Base-by-base conservation (phyloP, 1,140 invertebrate species). In the Apis dorsata region DNA sequence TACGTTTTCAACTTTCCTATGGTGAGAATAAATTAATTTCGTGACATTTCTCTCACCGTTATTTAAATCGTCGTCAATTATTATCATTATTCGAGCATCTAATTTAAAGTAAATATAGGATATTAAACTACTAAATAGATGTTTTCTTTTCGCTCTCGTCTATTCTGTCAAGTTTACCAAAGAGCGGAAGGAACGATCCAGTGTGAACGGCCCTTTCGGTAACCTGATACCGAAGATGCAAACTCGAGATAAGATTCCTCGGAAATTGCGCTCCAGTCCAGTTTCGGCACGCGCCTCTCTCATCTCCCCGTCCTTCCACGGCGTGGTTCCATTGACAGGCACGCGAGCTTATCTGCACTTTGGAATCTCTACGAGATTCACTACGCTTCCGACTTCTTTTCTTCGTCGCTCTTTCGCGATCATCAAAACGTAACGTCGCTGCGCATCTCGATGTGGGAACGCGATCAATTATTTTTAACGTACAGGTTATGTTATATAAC, bases 251-350 rank as follows among this genome's bases (percentile, higher is more conserved):
- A 92, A 92, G 90, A 85, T 89, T 83, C 83, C 62, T 83, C 83
- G 75, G 53, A 75, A 83, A 90, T 88, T 86, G 84, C 82, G 44
- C 76, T 85, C 83, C 85, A 85, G 88, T 90, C 88, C 87, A 91
- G 88, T 92, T 92, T 92, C 90, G 92, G 92, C 92, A 92, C 92
- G 92, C 89, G 92, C 91, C 92, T 90, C 84, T 86, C 84, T 59
- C 73, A 82, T 78, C 55, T 63, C 74, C 49, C 8, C 12, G n/a
- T n/a, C 44, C 51, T 24, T 10, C n/a, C 15, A 24, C 53, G 21
- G 65, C 65, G 21, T 17, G 55, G 63, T 77, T 77, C 13, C 69
- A 71, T 72, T 65, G 57, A 80, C 78, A 65, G 69, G 19, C 69
- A 73, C 78, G 78, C 78, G 78, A 80, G 69, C 78, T 44, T 80